Evolutionary conservation across 2,113 vertebrate species (phyloP).

Genomic region (Aegotheles bennettii): DNA sequence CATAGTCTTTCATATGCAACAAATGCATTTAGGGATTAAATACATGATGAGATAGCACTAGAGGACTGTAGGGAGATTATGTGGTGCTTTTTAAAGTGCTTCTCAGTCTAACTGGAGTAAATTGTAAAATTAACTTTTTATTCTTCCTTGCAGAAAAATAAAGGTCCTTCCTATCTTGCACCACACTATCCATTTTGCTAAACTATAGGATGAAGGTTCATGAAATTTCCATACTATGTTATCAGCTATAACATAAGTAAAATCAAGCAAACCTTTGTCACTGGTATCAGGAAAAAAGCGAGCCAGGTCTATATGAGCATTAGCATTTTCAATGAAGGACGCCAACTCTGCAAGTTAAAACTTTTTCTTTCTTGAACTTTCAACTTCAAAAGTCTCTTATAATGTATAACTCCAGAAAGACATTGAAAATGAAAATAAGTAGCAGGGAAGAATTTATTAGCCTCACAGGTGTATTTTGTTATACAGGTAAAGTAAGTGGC

Average conservation of each 20-base stretch:
- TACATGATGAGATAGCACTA: background rate
- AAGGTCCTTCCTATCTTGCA: background rate
- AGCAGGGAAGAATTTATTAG: background rate
- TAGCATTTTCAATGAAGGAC: background rate
- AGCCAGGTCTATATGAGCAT: background rate
- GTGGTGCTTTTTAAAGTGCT: background rate
- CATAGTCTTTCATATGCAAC: background rate
- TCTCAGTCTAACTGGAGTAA: background rate
- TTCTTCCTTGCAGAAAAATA: background rate
- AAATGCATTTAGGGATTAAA: background rate
- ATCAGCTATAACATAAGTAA: background rate
- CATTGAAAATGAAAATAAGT: background rate
- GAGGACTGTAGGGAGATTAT: background rate
- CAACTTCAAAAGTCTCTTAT: background rate
- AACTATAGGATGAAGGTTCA: background rate
- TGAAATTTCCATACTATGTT: background rate
- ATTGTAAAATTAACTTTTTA: background rate
- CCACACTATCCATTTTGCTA: background rate
- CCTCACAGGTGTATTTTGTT: background rate
- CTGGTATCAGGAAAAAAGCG: background rate
- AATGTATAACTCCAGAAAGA: background rate
- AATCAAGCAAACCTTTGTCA: background rate
- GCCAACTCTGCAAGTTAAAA: background rate
- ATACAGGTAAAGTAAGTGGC: background rate
- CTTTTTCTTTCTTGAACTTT: background rate